These are phyloP conservation scores for Eciton burchellii DNA, from an alignment of 1,140 invertebrate genomes.

Conservation along the genomic window DNA sequence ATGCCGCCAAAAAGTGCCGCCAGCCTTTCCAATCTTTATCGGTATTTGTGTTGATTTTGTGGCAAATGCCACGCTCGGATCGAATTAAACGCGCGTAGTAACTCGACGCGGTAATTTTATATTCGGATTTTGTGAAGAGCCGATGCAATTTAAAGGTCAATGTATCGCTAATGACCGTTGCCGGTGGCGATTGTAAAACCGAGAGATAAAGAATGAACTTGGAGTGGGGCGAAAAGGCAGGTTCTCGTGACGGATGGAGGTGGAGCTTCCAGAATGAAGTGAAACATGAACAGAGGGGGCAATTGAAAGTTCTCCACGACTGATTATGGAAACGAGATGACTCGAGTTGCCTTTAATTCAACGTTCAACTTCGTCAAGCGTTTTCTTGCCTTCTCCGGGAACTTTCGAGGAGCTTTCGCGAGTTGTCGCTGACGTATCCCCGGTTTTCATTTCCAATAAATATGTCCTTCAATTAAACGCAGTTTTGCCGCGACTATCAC, in stretches of 20 bases:
- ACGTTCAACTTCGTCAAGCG: constrained; percentile 26
- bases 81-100: background rate
- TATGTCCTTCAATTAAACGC: too few species aligned
- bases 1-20: background rate
- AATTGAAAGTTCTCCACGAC: constrained; percentile 69
- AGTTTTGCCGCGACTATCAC: too few species aligned
- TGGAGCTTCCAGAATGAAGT: constrained; percentile 43
- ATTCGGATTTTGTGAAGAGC: background rate
- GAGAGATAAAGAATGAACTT: constrained; percentile 8
- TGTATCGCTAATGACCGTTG: constrained; percentile 60
- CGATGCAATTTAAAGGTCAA: background rate
- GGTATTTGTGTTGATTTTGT: background rate
- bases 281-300: constrained; percentile 43
- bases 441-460: background rate
- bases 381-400: constrained; percentile 17
- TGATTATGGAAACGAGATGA: constrained; percentile 40
- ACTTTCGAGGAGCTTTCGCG: background rate
- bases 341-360: constrained; percentile 44
- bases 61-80: background rate
- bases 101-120: background rate
- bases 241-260: constrained; percentile 37
- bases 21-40: background rate
- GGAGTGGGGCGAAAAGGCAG: constrained; percentile 26
- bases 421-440: background rate
- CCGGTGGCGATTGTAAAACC: constrained; percentile 50